These are phyloP conservation scores for Chionodraco myersi DNA, from an alignment of 2,113 vertebrate genomes.

Conservation along the genomic window DNA sequence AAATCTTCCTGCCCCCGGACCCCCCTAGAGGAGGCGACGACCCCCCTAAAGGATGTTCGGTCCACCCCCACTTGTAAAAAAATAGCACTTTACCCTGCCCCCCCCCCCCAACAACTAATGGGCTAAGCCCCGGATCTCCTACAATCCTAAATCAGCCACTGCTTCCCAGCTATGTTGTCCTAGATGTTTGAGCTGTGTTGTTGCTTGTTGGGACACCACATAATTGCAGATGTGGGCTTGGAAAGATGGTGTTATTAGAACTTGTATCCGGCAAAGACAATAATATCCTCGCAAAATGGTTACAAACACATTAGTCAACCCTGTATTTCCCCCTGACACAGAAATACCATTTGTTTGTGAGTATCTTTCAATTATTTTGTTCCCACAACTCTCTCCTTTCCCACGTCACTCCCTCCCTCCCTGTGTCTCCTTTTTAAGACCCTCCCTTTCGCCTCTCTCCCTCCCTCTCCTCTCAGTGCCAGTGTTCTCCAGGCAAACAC, in stretches of 20 bases:
- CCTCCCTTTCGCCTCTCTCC: constrained; percentile 47
- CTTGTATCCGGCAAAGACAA: background rate
- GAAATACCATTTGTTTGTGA: background rate
- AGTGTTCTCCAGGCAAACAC: constrained; percentile 25
- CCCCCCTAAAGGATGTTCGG: too few species aligned
- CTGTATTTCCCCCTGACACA: background rate
- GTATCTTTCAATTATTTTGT: constrained; percentile 9
- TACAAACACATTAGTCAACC: background rate
- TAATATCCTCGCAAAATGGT: background rate
- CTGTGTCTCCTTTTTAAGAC: constrained; percentile 24
- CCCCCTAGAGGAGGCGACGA: too few species aligned
- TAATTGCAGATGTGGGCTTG: background rate
- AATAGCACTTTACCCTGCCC: too few species aligned
- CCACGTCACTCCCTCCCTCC: constrained; percentile 2
- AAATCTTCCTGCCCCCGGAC: too few species aligned
- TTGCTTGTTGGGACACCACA: constrained; percentile 23
- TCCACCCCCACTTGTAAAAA: too few species aligned
- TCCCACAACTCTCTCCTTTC: constrained; percentile 21
- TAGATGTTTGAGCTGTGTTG: constrained; percentile 25
- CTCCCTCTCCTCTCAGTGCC: constrained; percentile 34
- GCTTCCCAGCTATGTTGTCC: background rate
- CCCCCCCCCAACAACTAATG: too few species aligned
- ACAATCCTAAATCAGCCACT: too few species aligned
- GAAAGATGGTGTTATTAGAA: background rate
- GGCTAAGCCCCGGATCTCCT: too few species aligned